Base-by-base conservation (phyloP, 2,888 invertebrate species). In the Himalopsyche japonica region DNA sequence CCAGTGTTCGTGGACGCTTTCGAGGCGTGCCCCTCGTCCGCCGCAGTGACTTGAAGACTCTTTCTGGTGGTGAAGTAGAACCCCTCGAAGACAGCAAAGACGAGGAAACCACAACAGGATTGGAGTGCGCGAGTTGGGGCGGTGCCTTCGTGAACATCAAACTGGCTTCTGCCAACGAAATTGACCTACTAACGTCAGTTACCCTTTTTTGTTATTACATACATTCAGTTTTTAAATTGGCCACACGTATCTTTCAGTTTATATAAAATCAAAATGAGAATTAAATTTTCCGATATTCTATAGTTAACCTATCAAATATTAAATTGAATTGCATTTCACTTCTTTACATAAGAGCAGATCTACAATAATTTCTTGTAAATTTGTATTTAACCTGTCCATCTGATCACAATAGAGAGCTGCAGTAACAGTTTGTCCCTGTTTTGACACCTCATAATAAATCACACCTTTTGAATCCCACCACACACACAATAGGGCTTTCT, bases 111-210 rank as follows among this genome's bases (percentile, higher is more conserved):
- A 20, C 79, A 32, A 34, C 80, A 15, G 15, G 15, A 15, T 4
- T 43, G 6, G 30, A 43, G 34, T 8, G 86, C 82, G 24, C 30
- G 20, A 57, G 34, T n/a, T 87, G 87, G 87, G 70, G 76, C 1
- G 79, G 57, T 6, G 82, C 79, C 32, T 78, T 82, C 15, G 83
- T 87, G 15, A 80, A 49, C 12, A 27, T 87, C 20, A 80, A 82
- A 48, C 76, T 48, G 5, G 20, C 80, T 43, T 32, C 57, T 7
- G 80, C 78, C 49, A 86, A 47, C n/a, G 85, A 86, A 48, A 83
- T 87, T 20, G 80, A 86, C 48, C 77, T 86, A 27, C 82, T 86
- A 24, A 85, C 84, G 86, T 86, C 48, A 82, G 84, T 57, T 43
- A 8, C 3, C n/a, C 20, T 47, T 7, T 70, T 70, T 64, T 64